These are phyloP conservation scores for Ursus arctos DNA, from an alignment of 2,113 vertebrate genomes.

Conservation along the genomic window DNA sequence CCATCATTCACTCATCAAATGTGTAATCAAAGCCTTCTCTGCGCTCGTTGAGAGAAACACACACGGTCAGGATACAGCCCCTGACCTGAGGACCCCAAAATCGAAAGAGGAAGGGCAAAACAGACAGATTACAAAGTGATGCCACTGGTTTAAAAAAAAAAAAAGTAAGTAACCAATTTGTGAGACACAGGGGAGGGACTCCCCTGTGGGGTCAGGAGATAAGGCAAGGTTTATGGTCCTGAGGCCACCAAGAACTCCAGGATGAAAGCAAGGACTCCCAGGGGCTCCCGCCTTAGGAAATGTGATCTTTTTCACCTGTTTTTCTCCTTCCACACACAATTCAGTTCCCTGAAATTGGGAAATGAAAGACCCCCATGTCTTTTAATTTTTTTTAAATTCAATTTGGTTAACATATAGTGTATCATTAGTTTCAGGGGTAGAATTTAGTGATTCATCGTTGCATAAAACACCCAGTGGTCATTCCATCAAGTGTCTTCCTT, in stretches of 20 bases:
- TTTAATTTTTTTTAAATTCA: neutral
- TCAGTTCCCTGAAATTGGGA: neutral
- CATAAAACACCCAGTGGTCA: neutral
- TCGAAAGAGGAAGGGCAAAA: neutral
- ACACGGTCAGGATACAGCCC: neutral
- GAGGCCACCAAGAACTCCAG: neutral
- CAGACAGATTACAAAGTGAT: neutral
- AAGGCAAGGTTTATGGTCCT: neutral
- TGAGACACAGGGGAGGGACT: neutral
- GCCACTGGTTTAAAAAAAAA: neutral
- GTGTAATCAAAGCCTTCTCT: neutral
- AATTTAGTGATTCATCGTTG: neutral
- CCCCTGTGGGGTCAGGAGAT: neutral
- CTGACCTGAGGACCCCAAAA: neutral
- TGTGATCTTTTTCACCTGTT: neutral
- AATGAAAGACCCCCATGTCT: neutral
- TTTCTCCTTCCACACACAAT: neutral
- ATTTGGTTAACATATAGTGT: neutral
- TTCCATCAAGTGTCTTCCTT: neutral
- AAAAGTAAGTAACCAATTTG: neutral
- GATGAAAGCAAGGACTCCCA: neutral
- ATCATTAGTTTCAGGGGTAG: neutral
- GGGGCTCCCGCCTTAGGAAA: neutral
- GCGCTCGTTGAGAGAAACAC: neutral
- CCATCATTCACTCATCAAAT: neutral